phyloP scores from a whole-genome alignment of 2,797 vertebrate species.

The Centropyge bicolor region DNA sequence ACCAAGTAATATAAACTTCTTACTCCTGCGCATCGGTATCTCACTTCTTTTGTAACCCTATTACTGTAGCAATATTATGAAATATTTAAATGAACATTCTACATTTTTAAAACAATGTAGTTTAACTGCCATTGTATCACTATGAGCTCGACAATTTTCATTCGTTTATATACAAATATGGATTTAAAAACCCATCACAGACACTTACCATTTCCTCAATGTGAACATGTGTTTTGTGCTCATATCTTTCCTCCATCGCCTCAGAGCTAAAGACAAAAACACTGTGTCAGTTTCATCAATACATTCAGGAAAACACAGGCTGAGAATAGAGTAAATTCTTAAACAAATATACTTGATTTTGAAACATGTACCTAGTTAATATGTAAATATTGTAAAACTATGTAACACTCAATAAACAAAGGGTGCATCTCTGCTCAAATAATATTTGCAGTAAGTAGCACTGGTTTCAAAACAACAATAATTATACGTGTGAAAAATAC shows the following conservation, averaged over 20 bases:
- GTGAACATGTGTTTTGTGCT: slow-evolving; percentile 76
- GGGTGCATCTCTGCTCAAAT: not conserved
- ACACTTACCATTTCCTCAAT: slow-evolving; percentile 84
- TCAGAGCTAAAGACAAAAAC: slow-evolving; percentile 78
- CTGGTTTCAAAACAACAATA: not conserved
- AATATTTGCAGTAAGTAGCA: not conserved
- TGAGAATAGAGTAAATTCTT: not conserved
- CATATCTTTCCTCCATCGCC: slow-evolving; percentile 81
- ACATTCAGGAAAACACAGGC: slow-evolving; percentile 21
- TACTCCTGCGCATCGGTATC: not conserved
- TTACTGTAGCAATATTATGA: not conserved
- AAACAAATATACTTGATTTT: not conserved
- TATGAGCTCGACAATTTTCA: slow-evolving; percentile 7
- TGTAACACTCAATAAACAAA: not conserved
- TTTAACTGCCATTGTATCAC: not conserved
- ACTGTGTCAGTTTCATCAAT: slow-evolving; percentile 38
- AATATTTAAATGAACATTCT: not conserved
- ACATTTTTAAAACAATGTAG: not conserved
- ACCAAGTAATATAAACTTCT: not conserved
- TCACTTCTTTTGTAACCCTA: not conserved
- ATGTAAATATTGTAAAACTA: not conserved
- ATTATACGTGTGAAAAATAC: not conserved
- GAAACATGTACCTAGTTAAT: not conserved
- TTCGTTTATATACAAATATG: slow-evolving; percentile 5
- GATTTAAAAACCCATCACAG: slow-evolving; percentile 1